Base-by-base conservation (phyloP, 2,888 invertebrate species). In the Hemithea aestivaria region DNA sequence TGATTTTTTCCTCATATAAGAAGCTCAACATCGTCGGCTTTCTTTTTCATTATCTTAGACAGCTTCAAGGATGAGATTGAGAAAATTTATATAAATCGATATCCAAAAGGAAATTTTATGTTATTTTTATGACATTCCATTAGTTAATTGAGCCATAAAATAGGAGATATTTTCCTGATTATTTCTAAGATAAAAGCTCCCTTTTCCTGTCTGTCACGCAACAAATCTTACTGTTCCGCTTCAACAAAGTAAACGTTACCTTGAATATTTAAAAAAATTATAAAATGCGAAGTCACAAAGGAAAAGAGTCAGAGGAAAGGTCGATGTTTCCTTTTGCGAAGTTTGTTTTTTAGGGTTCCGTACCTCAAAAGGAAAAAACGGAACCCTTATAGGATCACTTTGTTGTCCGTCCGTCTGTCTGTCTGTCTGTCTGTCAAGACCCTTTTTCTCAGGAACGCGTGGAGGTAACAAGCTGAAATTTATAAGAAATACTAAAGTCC, bases 261-360 rank as follows among this genome's bases (percentile, higher is more conserved):
- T 41, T 32, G 27, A 41, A 43, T 26, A 40, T 38, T 45, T 45
- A 6, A 28, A 41, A 49, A 49, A 44, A 46, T 46, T 50, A 50
- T 45, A 40, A 50, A 53, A 46, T 27, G 34, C 35, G 48, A 40
- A 34, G 25, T 23, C 27, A 44, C 43, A 50, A 53, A 45, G 27
- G 45, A 33, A 48, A 40, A 36, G 45, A 38, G 26, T 27, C 23
- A 21, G 30, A 42, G 39, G 40, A 44, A 53, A 44, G 28, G 40
- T 27, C 33, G 42, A 53, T 50, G 48, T 50, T 53, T 53, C 41
- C 45, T 48, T 52, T 48, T 42, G 32, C 20, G 38, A 45, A 55
- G 46, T 52, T 55, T 46, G 48, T 53, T 54, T 66, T 64, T 63
- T 63, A n/a, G n/a, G n/a, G n/a, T n/a, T n/a, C n/a, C n/a, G n/a